phyloP scores from a whole-genome alignment of 2,113 vertebrate species.

The Anser brachyrhynchus region DNA sequence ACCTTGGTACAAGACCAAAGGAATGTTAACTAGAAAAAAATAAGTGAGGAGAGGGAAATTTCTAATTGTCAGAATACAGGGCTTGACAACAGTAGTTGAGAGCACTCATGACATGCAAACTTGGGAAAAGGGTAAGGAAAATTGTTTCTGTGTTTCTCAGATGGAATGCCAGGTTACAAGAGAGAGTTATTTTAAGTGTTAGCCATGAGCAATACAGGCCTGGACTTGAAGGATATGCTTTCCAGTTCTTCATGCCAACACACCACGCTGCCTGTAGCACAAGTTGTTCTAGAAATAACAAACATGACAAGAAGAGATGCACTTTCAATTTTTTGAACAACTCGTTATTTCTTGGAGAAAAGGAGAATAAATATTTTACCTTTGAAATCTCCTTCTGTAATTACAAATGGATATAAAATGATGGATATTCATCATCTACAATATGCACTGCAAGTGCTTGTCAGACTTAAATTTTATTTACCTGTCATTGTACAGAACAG shows the following conservation, averaged over 20 bases:
- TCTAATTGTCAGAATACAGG: neutral
- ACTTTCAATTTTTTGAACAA: neutral
- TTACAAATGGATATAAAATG: constrained; percentile 36
- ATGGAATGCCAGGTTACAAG: neutral
- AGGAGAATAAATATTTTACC: neutral
- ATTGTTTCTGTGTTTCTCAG: neutral
- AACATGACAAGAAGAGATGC: neutral
- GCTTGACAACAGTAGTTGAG: neutral
- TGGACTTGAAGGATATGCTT: neutral
- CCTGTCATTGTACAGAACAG: neutral
- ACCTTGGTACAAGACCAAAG: neutral
- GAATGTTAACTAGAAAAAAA: neutral
- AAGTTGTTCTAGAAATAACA: neutral
- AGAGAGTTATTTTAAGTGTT: neutral
- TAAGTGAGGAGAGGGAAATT: neutral
- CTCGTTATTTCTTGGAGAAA: neutral
- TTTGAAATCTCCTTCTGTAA: constrained; percentile 28
- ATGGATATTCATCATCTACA: constrained; percentile 12
- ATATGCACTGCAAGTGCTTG: neutral
- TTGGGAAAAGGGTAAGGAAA: neutral
- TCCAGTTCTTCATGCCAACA: neutral
- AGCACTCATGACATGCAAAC: neutral
- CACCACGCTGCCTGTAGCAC: neutral
- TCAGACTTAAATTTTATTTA: neutral
- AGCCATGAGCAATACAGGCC: accelerated